Conservation (phyloP, 2,113 vertebrate species). For the Psittacus erithacus region DNA sequence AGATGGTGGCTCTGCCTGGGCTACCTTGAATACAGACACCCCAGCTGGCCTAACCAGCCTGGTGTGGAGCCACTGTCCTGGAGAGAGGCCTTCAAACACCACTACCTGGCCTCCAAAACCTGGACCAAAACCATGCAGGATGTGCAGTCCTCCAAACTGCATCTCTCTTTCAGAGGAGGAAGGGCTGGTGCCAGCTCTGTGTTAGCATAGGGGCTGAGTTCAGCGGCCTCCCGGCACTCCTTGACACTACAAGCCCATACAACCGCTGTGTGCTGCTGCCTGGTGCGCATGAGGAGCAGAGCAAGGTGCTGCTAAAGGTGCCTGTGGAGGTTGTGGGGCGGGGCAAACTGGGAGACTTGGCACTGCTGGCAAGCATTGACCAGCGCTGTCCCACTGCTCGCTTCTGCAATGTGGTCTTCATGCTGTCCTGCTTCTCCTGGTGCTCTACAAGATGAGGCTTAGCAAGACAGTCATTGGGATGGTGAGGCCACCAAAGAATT, state of each 20-base stretch:
- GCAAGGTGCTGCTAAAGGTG: constrained; percentile 83
- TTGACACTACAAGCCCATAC: constrained; percentile 80
- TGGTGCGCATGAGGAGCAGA: constrained; percentile 86
- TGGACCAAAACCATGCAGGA: constrained; percentile 83
- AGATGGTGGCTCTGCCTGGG: constrained; percentile 86
- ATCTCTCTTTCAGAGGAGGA: constrained; percentile 83
- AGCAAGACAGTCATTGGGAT: fast-evolving
- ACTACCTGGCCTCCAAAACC: constrained; percentile 82
- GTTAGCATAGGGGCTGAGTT: constrained; percentile 78
- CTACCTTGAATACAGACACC: constrained; percentile 83
- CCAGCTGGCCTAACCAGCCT: constrained; percentile 87
- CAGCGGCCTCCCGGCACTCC: constrained; percentile 81
- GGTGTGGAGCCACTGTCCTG: constrained; percentile 82
- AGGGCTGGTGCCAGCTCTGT: constrained; percentile 78
- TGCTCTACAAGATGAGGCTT: constrained; percentile 87
- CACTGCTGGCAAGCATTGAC: constrained; percentile 84
- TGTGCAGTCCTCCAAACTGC: constrained; percentile 81
- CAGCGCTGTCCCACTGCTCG: constrained; percentile 87
- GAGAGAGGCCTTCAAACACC: constrained; percentile 87
- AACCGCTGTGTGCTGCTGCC: constrained; percentile 83
- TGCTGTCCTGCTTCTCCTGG: constrained; percentile 86
- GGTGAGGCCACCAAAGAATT: fast-evolving
- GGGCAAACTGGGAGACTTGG: constrained; percentile 82
- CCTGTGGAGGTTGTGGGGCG: constrained; percentile 85
- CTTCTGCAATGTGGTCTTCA: constrained; percentile 86